Evolutionary conservation across 1,140 invertebrate species (phyloP).

Genomic region (Drosophila bocqueti): DNA sequence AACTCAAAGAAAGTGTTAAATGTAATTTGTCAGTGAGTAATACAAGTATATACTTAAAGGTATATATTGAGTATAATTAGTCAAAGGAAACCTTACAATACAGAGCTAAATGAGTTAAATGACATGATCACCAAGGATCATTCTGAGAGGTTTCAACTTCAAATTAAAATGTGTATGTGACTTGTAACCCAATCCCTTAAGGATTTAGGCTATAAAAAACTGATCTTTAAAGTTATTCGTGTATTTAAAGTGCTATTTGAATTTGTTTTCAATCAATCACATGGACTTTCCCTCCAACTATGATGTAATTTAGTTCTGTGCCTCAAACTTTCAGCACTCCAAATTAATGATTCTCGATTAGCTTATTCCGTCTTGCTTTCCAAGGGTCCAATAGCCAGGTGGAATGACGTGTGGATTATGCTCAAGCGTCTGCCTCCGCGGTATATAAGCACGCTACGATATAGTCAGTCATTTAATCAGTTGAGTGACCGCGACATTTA

Average conservation of each 20-base stretch:
- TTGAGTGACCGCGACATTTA: slow-evolving; percentile 55
- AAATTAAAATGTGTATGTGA: not conserved
- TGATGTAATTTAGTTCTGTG: slow-evolving; percentile 27
- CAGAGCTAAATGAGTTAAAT: not conserved
- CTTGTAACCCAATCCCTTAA: not conserved
- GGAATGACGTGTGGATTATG: slow-evolving; percentile 45
- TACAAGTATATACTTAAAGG: not conserved
- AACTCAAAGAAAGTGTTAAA: not conserved
- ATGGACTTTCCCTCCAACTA: slow-evolving; percentile 12
- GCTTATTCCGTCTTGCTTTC: slow-evolving; percentile 31
- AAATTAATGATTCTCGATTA: slow-evolving; percentile 41
- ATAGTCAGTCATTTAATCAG: slow-evolving; percentile 17
- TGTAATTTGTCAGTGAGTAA: not conserved
- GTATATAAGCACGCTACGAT: slow-evolving; percentile 11
- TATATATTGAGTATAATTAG: no score
- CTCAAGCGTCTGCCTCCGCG: slow-evolving; percentile 23
- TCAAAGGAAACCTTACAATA: not conserved
- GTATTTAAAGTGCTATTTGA: not conserved
- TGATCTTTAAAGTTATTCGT: not conserved
- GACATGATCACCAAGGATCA: not conserved
- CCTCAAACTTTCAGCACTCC: slow-evolving; percentile 8
- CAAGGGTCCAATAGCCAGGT: slow-evolving; percentile 16
- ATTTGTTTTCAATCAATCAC: not conserved
- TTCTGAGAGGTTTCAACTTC: not conserved
- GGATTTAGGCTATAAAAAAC: not conserved